Base-by-base conservation (phyloP, 2,888 invertebrate genomes). In the Trypoxylon attenuatum region DNA sequence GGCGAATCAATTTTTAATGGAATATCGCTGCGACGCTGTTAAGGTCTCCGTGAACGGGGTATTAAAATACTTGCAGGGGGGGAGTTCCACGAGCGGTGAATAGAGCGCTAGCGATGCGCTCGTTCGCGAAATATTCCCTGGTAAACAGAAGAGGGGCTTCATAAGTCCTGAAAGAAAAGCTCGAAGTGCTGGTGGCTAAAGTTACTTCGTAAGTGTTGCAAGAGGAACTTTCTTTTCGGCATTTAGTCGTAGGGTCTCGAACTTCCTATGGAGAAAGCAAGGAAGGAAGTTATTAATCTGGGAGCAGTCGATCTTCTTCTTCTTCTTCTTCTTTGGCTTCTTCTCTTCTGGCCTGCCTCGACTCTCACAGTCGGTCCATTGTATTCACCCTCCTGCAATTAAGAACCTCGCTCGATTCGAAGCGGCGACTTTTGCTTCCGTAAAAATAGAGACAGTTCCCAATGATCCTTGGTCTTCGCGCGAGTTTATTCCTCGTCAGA, bases 231-330 rank as follows among this genome's bases (percentile, higher is more conserved):
- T 75, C 71, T 73, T 76, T 71, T 57, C 45, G 39, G 71, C 68
- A 72, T 76, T 76, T 76, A 76, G 75, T 71, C 71, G 67, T 68
- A 10, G 66, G 69, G 56, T 43, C 60, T 58, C 63, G 54, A 67
- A 73, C 76, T 73, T 76, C 21, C 52, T 54, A 46, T 51, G n/a
- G 41, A 52, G 67, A 64, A 71, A 71, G 76, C 67, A 73, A 52
- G 67, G 64, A 71, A 71, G 76, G 69, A 73, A 76, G 76, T 75
- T 76, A 76, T 76, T 76, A 76, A 76, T 76, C 76, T 50, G 64
- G 60, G 59, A 73, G 64, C 25, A 73, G 76, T 76, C 76, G 65
- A 76, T 75, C 71, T 64, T 54, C 42, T 29, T 42, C 39, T 42
- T 13, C 2, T 27, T 29, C 47, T 22, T 13, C 16, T 41, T 29